Percentiles rank a stretch among this genome's conserved stretches.
phyloP scores from a whole-genome alignment of 1,140 invertebrate species.

The Acromyrmex echinatior region DNA sequence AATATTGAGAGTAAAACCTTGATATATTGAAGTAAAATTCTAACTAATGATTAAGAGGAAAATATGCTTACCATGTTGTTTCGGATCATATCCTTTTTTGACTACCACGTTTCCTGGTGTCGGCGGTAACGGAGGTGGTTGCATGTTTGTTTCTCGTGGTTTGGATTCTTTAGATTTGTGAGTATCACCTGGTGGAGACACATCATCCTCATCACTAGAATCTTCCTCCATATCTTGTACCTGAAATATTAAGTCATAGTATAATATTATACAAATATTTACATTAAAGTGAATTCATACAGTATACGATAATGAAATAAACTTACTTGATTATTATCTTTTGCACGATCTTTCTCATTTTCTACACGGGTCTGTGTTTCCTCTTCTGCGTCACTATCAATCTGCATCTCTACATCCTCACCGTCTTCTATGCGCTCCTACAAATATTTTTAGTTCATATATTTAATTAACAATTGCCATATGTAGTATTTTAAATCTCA shows the following conservation, averaged over 20 bases:
- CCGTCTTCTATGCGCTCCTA: conserved; percentile 88
- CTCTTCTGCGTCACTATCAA: conserved; percentile 91
- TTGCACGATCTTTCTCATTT: conserved; percentile 87
- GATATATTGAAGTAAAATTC: neutral
- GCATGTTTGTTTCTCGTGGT: conserved; percentile 83
- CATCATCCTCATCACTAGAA: conserved; percentile 92
- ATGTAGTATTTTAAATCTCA: neutral
- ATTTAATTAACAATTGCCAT: neutral
- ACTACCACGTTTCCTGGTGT: conserved; percentile 98
- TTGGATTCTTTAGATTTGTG: conserved; percentile 86
- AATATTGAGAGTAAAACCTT: conserved; percentile 49
- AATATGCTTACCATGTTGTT: conserved; percentile 88
- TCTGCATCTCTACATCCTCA: conserved; percentile 92
- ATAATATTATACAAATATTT: conserved; percentile 48
- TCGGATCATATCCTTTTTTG: conserved; percentile 98
- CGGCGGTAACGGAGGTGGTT: conserved; percentile 93
- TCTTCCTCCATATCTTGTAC: conserved; percentile 97
- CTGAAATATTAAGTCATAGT: conserved; percentile 72
- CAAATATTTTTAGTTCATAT: conserved; percentile 40
- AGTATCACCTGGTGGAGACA: conserved; percentile 81
- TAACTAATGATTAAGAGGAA: neutral
- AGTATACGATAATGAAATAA: neutral
- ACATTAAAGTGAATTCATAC: conserved; percentile 27
- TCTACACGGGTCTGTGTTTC: conserved; percentile 90
- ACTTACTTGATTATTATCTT: conserved; percentile 89